Evolutionary conservation across 2,888 invertebrate genomes (phyloP).

Genomic region (Thera obeliscata): DNA sequence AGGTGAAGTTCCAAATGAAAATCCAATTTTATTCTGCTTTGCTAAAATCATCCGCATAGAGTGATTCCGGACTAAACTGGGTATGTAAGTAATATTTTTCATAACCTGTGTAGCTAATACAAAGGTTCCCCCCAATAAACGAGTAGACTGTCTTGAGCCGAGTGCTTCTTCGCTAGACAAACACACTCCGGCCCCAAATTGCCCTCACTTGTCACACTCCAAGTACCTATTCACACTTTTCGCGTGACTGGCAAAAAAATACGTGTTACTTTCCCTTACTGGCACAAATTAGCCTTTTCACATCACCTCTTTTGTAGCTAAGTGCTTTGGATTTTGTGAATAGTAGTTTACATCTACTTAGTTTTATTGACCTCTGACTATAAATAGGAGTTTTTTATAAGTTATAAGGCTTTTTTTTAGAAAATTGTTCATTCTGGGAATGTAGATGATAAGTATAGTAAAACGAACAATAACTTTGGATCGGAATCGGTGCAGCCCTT

Average conservation of each 20-base stretch:
- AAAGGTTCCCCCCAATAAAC: not conserved
- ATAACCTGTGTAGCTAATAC: not conserved
- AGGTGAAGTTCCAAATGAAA: no score
- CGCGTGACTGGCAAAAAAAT: constrained; percentile 64
- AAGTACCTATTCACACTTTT: constrained; percentile 54
- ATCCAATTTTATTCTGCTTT: no score
- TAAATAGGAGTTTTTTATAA: not conserved
- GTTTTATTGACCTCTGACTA: not conserved
- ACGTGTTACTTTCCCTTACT: constrained; percentile 57
- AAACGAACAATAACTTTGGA: not conserved
- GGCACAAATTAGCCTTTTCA: constrained; percentile 53
- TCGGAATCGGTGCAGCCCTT: not conserved
- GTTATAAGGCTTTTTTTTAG: not conserved
- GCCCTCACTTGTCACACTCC: constrained; percentile 60
- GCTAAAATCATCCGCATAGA: no score
- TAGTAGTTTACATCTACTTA: not conserved
- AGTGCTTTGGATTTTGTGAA: constrained; percentile 27
- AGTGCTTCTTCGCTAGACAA: constrained; percentile 54
- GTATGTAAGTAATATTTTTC: no score
- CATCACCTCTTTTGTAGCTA: constrained; percentile 32
- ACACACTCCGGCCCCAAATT: constrained; percentile 67
- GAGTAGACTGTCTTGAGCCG: constrained; percentile 21
- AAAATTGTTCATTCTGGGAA: not conserved
- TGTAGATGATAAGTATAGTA: no score
- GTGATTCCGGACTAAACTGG: no score